These are phyloP conservation scores for Gobiocypris rarus DNA, from an alignment of 2,113 vertebrate genomes.

Conservation along the genomic window DNA sequence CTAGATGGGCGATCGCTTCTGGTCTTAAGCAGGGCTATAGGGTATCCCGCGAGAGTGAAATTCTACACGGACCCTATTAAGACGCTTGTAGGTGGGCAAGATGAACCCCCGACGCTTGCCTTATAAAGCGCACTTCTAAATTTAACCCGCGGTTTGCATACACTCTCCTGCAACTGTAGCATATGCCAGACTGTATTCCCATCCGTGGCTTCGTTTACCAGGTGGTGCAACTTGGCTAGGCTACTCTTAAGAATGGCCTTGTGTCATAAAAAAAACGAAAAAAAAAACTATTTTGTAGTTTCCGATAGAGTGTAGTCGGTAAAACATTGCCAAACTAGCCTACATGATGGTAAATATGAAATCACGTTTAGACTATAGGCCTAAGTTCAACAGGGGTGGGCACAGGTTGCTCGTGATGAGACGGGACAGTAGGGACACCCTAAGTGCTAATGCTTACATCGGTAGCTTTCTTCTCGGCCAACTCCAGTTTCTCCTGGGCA, in stretches of 20 bases:
- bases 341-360: background rate
- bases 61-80: slow-evolving; percentile 61
- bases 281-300: background rate
- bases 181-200: slow-evolving; percentile 1
- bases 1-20: background rate
- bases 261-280: background rate
- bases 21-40: background rate
- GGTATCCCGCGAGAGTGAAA: slow-evolving; percentile 55
- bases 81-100: slow-evolving; percentile 54
- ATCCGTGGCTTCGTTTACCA: slow-evolving; percentile 14
- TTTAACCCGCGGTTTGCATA: slow-evolving; percentile 78
- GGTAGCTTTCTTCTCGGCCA: slow-evolving; percentile 97
- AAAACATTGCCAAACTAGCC: background rate
- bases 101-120: slow-evolving; percentile 75
- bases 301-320: background rate
- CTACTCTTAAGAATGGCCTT: background rate
- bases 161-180: slow-evolving; percentile 65
- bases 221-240: background rate
- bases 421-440: background rate
- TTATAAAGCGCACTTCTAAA: slow-evolving; percentile 92
- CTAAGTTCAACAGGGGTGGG: background rate
- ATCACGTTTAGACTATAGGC: background rate
- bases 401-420: background rate
- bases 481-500: slow-evolving; percentile 98
- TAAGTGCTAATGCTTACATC: slow-evolving; percentile 83